These are phyloP conservation scores for Nannobrachium achirus DNA, from an alignment of 2,113 vertebrate species.

Conservation along the genomic window DNA sequence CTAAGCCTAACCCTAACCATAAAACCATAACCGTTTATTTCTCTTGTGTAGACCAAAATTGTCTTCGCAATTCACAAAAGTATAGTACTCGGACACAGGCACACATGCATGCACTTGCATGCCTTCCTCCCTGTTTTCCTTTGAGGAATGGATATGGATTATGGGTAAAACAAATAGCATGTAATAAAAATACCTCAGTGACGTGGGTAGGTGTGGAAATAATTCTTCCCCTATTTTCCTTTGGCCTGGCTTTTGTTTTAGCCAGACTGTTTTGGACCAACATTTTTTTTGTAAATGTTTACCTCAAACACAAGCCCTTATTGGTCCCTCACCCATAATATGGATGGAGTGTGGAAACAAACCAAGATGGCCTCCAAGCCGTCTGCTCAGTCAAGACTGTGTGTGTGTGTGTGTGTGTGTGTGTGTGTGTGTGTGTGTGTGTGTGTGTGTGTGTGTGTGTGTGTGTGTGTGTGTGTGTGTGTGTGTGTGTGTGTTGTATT, in stretches of 20 bases:
- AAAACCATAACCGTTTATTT: too few species aligned
- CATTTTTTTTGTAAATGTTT: constrained; percentile 12
- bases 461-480: constrained; percentile 9
- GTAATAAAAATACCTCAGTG: constrained; percentile 11
- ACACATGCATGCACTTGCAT: too few species aligned
- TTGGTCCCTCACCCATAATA: background rate
- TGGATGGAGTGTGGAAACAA: constrained; percentile 9
- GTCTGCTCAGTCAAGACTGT: background rate
- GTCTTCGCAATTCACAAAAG: too few species aligned
- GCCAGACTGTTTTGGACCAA: background rate
- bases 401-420: background rate
- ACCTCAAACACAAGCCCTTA: constrained; percentile 13
- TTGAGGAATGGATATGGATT: constrained; percentile 8
- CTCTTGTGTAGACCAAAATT: too few species aligned
- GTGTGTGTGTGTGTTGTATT: background rate
- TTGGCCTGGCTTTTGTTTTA: constrained; percentile 4
- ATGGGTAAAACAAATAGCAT: constrained; percentile 10
- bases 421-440: background rate
- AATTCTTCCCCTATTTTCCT: constrained; percentile 3
- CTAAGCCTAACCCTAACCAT: too few species aligned
- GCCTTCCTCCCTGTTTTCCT: background rate
- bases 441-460: background rate
- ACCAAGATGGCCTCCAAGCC: too few species aligned
- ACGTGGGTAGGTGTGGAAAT: constrained; percentile 1
- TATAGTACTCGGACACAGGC: too few species aligned